Percentiles rank a stretch among this genome's conserved stretches.
phyloP scores from a whole-genome alignment of 2,797 vertebrate genomes.

The Xenentodon cancila region DNA sequence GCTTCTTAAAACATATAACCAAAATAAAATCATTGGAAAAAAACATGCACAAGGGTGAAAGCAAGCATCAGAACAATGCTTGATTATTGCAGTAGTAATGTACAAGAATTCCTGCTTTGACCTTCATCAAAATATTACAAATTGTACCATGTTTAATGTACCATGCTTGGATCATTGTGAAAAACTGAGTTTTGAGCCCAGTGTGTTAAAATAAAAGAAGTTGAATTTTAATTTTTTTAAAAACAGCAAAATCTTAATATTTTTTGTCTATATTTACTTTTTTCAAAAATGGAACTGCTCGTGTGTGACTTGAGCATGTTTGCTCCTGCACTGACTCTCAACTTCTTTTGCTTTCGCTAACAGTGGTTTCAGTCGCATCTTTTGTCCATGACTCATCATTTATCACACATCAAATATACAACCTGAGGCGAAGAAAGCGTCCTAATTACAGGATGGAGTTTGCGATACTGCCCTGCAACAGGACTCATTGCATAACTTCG shows the following conservation, averaged over 20 bases:
- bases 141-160: no score
- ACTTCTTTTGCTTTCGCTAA: background rate
- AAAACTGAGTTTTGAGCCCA: no score
- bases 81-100: no score
- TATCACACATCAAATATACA: conserved; percentile 41
- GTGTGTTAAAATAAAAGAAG: no score
- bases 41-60: no score
- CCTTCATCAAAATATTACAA: no score
- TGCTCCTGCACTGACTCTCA: background rate
- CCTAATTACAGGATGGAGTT: conserved; percentile 35
- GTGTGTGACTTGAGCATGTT: background rate
- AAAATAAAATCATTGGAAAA: no score
- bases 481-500: conserved; percentile 49
- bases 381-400: conserved; percentile 23
- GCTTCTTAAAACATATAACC: no score
- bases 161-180: no score
- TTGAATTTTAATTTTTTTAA: no score
- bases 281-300: background rate
- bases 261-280: background rate
- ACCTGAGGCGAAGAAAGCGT: conserved; percentile 60
- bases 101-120: no score
- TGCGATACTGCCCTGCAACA: conserved; percentile 62
- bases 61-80: no score
- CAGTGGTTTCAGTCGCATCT: conserved; percentile 20
- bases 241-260: background rate